Conservation (phyloP, 2,797 vertebrate species). For the Rachycentron canadum region DNA sequence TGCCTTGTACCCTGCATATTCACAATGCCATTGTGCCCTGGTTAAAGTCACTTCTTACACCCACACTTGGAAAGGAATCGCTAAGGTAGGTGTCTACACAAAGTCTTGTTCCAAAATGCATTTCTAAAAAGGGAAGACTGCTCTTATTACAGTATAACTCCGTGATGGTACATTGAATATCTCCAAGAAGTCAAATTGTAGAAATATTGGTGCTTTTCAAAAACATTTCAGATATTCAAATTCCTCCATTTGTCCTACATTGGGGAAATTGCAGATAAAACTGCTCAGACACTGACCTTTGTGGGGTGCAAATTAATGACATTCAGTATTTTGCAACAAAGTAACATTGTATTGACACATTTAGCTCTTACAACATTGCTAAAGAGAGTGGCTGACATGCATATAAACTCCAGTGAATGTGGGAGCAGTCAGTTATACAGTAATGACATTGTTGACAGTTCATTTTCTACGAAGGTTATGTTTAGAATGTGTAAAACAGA, state of each 20-base stretch:
- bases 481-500: background rate
- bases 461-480: background rate
- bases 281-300: background rate
- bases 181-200: background rate
- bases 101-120: constrained; percentile 25
- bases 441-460: background rate
- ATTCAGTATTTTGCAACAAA: background rate
- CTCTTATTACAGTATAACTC: background rate
- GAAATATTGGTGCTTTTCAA: background rate
- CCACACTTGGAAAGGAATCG: constrained; percentile 43
- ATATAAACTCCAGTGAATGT: background rate
- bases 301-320: background rate
- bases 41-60: constrained; percentile 59
- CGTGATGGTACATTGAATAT: background rate
- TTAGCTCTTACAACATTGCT: background rate
- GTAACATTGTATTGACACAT: background rate
- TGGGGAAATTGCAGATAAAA: too few species aligned
- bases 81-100: constrained; percentile 41
- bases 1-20: constrained; percentile 29
- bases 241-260: too few species aligned
- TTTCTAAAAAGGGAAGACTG: constrained; percentile 20
- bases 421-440: background rate
- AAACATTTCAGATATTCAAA: background rate
- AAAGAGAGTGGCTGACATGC: too few species aligned
- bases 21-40: constrained; percentile 56